Base-by-base conservation (phyloP, 2,797 vertebrate species). In the Mormyrus proboscirostris region DNA sequence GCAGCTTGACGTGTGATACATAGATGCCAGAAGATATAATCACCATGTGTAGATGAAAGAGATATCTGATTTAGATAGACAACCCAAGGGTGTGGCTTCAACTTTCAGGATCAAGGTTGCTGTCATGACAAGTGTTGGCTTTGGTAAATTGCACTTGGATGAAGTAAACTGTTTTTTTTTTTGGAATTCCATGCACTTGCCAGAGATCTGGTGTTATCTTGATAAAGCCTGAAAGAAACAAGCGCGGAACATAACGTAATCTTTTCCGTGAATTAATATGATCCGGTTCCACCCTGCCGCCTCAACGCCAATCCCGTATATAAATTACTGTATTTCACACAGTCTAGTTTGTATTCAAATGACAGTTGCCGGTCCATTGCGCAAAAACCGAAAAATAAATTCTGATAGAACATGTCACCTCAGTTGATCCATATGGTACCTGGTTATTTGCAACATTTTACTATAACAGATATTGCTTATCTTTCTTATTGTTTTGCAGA, bases 171-270 rank as follows among this genome's bases (percentile, higher is more conserved):
- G 83, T 69, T 44, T 73, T 14, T 89, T 86, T 86, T 86, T 57
- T 55, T 76, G 59, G 49, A 82, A 33, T 86, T 76, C 33, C 49
- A 51, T 9, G n/a, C 49, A 59, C 89, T 94, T 88, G 91, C 92
- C 92, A 87, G 88, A 93, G 90, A 93, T 29, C 87, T 92, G 90
- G 33, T 10, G 51, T 92, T 92, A 93, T 93, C 92, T 93, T 92
- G 91, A 92, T 92, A 65, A 86, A 89, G 90, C 88, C 91, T 91
- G 92, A 92, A 93, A 94, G 93, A 95, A 95, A 92, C 84, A 90
- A 92, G 88, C 89, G 90, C 93, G 89, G 89, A 91, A 94, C 94
- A 95, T 94, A 93, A 93, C 94, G 88, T 93, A 94, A 95, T 95
- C 94, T 93, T 92, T 93, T 90, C 90, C 86, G 93, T 90, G 38